A percentile compares a stretch with the other conserved stretches of the same genome.
Evolutionary conservation across 37 sponge, comb jelly and placozoan genomes (phyloP).

Genomic region (Bolinopsis microptera): DNA sequence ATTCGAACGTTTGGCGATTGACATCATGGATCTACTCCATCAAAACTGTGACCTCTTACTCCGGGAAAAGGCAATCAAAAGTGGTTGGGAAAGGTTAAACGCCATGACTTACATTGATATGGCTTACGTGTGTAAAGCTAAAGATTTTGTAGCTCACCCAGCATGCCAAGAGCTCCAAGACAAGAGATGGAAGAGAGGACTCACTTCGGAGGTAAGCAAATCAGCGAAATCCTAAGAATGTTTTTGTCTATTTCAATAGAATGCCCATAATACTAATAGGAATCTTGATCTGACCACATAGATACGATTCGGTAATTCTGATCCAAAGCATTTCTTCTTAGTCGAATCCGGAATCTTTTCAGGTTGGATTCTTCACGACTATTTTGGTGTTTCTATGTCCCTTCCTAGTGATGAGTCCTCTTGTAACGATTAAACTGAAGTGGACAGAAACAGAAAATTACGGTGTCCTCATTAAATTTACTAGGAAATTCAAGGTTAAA

Average conservation of each 20-base stretch:
- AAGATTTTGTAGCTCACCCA: conserved; percentile 60
- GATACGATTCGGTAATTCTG: too few species aligned
- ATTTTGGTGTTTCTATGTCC: background rate
- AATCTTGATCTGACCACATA: too few species aligned
- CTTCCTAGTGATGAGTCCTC: background rate
- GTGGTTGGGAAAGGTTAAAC: background rate
- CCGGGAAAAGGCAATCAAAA: conserved; percentile 13
- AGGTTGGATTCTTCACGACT: background rate
- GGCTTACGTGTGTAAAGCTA: conserved; percentile 12
- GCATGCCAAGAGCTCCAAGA: conserved; percentile 53
- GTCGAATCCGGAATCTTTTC: too few species aligned
- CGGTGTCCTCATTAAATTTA: background rate
- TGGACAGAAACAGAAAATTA: background rate
- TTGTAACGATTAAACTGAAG: background rate
- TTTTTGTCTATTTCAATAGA: background rate
- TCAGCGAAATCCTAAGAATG: too few species aligned
- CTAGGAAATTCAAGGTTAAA: background rate
- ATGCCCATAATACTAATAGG: background rate
- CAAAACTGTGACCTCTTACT: background rate
- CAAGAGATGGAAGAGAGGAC: conserved; percentile 8
- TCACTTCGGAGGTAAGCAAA: conserved; percentile 26
- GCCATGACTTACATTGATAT: conserved; percentile 47
- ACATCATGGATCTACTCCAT: conserved; percentile 9
- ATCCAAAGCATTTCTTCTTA: too few species aligned
- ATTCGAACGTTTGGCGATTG: conserved; percentile 19